Conservation (phyloP, 1,140 invertebrate species). For the Dendroctonus valens region DNA sequence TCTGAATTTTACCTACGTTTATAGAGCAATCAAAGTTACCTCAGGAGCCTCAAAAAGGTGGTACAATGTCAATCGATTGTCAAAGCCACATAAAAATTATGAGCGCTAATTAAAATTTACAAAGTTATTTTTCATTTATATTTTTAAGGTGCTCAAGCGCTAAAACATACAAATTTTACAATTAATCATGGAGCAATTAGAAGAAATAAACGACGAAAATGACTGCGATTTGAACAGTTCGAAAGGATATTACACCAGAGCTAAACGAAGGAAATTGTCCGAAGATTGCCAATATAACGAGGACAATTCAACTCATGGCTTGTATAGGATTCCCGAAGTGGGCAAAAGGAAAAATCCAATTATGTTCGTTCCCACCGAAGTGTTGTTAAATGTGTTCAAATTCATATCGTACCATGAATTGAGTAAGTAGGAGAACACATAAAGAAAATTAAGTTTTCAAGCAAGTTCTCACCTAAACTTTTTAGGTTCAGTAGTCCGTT, state of each 20-base stretch:
- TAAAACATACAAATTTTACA: too few species aligned
- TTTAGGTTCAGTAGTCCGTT: constrained; percentile 38
- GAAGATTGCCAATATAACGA: constrained; percentile 24
- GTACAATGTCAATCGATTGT: too few species aligned
- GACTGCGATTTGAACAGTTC: constrained; percentile 26
- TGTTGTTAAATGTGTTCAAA: constrained; percentile 39
- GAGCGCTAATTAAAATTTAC: too few species aligned
- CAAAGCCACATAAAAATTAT: too few species aligned
- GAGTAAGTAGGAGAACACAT: constrained; percentile 22
- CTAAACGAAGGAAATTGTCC: constrained; percentile 33
- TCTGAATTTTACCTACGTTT: too few species aligned
- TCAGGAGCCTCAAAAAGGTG: too few species aligned
- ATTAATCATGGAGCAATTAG: constrained; percentile 18
- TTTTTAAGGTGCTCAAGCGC: too few species aligned
- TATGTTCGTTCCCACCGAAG: constrained; percentile 40
- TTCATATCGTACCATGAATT: constrained; percentile 41
- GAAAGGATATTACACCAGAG: constrained; percentile 33
- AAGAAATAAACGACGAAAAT: constrained; percentile 34
- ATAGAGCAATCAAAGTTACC: too few species aligned
- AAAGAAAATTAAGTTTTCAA: constrained; percentile 1
- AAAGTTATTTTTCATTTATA: too few species aligned
- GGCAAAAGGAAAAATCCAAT: constrained; percentile 40
- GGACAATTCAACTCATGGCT: constrained; percentile 6
- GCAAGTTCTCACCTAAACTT: constrained; percentile 3
- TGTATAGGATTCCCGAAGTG: constrained; percentile 15